phyloP scores from a whole-genome alignment of 2,113 vertebrate genomes.

The Notechis scutatus region DNA sequence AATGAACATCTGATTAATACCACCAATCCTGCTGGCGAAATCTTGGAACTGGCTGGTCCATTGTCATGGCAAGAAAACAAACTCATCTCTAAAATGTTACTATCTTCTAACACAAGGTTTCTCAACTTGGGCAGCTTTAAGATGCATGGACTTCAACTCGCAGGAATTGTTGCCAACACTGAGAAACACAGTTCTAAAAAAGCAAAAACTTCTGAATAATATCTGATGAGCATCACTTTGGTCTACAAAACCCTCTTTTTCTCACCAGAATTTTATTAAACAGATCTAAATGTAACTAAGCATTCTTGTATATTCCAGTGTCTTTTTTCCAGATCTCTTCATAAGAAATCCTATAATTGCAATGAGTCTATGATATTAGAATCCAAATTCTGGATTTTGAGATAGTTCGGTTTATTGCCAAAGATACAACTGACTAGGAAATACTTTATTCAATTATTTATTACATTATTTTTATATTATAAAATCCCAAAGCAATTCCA shows the following conservation, averaged over 20 bases:
- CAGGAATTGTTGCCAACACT: neutral
- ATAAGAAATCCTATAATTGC: neutral
- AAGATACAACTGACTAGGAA: neutral
- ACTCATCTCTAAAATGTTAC: neutral
- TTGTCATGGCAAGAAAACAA: neutral
- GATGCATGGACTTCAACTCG: neutral
- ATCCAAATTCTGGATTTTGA: neutral
- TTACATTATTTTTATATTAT: conserved; percentile 19
- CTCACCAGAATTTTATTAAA: neutral
- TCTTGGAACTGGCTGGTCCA: neutral
- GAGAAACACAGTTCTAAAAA: neutral
- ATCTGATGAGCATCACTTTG: neutral
- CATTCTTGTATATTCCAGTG: neutral
- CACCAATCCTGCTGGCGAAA: neutral
- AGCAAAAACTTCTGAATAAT: neutral
- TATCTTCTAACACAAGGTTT: neutral
- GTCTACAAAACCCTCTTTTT: neutral
- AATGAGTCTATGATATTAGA: neutral
- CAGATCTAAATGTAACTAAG: neutral
- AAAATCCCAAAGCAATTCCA: neutral
- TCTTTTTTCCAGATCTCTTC: neutral
- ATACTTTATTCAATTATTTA: conserved; percentile 34
- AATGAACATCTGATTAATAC: neutral
- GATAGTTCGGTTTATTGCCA: neutral
- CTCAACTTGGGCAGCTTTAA: neutral